Percentiles rank a stretch among this genome's conserved stretches.
Evolutionary conservation across 2,888 invertebrate species (phyloP).

Genomic region (Ctenicera cuprea): DNA sequence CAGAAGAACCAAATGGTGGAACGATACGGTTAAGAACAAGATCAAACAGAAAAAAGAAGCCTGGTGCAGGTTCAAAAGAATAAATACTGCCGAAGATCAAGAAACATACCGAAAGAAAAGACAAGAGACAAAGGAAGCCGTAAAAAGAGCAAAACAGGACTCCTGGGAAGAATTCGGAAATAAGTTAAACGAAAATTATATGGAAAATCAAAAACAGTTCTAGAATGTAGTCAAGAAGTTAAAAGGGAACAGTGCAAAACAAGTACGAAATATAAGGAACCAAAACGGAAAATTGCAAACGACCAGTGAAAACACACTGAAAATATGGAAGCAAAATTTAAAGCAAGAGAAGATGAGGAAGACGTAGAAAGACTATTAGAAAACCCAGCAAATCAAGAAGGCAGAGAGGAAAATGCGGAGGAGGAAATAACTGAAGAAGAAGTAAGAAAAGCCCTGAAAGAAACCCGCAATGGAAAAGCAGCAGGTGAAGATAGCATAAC

Average conservation of each 20-base stretch:
- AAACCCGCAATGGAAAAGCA: slow-evolving; percentile 20
- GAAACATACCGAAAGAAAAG: too few species aligned
- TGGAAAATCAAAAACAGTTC: too few species aligned
- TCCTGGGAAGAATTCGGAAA: too few species aligned
- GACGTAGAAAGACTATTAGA: slow-evolving; percentile 19
- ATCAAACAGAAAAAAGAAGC: slow-evolving; percentile 25
- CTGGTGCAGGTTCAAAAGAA: slow-evolving; percentile 22
- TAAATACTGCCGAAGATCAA: slow-evolving; percentile 13
- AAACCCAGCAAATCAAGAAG: slow-evolving; percentile 23
- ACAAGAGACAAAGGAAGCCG: slow-evolving; percentile 21
- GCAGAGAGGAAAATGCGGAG: slow-evolving; percentile 11
- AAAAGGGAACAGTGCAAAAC: slow-evolving; percentile 21
- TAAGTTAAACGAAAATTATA: too few species aligned
- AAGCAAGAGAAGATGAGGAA: slow-evolving; percentile 17
- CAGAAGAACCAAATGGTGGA: slow-evolving; percentile 19
- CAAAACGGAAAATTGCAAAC: slow-evolving; percentile 21
- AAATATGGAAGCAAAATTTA: slow-evolving; percentile 25
- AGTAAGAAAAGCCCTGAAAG: slow-evolving; percentile 15
- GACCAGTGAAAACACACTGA: slow-evolving; percentile 20
- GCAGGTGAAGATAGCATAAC: slow-evolving; percentile 14
- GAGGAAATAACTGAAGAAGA: slow-evolving; percentile 12
- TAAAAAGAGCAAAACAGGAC: slow-evolving; percentile 20
- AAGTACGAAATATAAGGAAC: slow-evolving; percentile 20
- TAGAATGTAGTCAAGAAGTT: slow-evolving; percentile 28
- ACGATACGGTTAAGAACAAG: slow-evolving; percentile 22